phyloP scores from a whole-genome alignment of 1,140 invertebrate species.

The Mamestra configurata region DNA sequence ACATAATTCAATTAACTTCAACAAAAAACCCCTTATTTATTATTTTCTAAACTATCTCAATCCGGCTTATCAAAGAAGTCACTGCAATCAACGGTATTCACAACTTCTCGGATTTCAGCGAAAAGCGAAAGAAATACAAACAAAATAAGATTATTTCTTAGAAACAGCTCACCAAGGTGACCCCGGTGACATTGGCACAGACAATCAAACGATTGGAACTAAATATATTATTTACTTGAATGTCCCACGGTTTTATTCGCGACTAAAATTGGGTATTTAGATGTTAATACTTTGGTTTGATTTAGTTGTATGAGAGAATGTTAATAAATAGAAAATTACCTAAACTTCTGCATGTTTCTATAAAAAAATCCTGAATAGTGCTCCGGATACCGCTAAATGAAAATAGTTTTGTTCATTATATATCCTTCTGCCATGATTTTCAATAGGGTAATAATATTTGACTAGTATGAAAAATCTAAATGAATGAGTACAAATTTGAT shows the following conservation, averaged over 20 bases:
- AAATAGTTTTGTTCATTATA: too few species aligned
- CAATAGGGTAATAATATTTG: too few species aligned
- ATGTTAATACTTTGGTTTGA: neutral
- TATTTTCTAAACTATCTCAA: neutral
- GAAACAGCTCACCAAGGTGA: conserved; percentile 25
- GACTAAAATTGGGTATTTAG: neutral
- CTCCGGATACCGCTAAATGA: too few species aligned
- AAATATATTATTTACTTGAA: conserved; percentile 2
- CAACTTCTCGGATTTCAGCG: conserved; percentile 9
- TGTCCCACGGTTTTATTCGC: neutral
- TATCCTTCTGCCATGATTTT: too few species aligned
- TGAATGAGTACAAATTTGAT: too few species aligned
- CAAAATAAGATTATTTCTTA: conserved; percentile 12
- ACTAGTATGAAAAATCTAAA: too few species aligned
- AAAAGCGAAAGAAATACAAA: neutral
- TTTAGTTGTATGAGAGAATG: neutral
- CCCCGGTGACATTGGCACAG: neutral
- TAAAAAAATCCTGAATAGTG: too few species aligned
- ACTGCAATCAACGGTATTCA: neutral
- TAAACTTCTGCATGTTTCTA: too few species aligned
- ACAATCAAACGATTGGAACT: conserved; percentile 8
- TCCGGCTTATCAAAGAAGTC: neutral
- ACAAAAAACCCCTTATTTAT: neutral
- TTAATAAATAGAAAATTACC: neutral
- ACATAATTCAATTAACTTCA: too few species aligned